phyloP scores from a whole-genome alignment of 2,888 invertebrate genomes.

The Lasioglossum leucozonium region DNA sequence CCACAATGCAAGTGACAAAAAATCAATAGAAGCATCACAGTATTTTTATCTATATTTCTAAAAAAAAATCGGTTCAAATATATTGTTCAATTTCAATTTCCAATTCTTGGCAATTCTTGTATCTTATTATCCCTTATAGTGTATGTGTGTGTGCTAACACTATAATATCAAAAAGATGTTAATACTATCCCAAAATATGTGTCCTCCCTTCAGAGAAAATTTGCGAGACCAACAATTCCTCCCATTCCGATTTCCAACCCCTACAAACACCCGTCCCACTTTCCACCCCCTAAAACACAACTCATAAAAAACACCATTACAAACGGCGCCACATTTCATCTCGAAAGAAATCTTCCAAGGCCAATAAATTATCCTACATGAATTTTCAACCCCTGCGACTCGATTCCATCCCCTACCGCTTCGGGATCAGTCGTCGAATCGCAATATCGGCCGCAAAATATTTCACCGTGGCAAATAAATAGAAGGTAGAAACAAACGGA shows the following conservation, averaged over 20 bases:
- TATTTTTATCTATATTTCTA: neutral
- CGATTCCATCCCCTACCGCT: neutral
- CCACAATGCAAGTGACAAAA: neutral
- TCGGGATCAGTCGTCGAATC: neutral
- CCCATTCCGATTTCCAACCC: neutral
- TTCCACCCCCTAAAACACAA: neutral
- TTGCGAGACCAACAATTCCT: neutral
- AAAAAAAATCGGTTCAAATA: neutral
- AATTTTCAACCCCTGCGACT: neutral
- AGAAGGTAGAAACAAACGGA: neutral
- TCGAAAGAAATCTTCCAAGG: neutral
- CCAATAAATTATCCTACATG: neutral
- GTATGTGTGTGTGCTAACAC: too few relatives aligned
- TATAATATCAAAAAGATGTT: neutral
- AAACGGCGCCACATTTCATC: neutral
- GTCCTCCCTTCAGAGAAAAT: neutral
- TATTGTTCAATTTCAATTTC: too few relatives aligned
- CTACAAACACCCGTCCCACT: neutral
- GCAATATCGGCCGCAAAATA: neutral
- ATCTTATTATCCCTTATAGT: too few relatives aligned
- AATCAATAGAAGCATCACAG: too few relatives aligned
- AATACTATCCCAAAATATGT: neutral
- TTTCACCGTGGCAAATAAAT: neutral
- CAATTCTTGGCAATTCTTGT: too few relatives aligned
- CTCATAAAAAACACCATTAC: neutral